Evolutionary conservation across 2,888 invertebrate species (phyloP), one percentile per base, ranked within the genome.

Genomic region (Ariolimax columbianus): DNA sequence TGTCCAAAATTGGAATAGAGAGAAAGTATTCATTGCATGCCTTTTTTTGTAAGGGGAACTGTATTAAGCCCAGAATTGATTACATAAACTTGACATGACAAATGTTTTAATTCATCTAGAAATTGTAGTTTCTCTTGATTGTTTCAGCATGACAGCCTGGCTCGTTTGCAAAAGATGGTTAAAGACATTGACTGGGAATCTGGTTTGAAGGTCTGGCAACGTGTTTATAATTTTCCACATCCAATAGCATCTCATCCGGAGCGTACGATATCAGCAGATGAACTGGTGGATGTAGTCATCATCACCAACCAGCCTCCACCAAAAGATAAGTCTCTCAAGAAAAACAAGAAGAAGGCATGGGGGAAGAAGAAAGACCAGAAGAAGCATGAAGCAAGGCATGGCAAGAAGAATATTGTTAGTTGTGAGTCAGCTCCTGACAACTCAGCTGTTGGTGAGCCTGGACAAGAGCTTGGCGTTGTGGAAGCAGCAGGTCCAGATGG

Each of bases 181-280:
- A 89, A 89, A 36, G 86, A 89, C 30, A 88, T 93, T 6, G 91
- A 94, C 88, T 94, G 94, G 94, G 86, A 89, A 3, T 85, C 84
- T 73, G 94, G 94, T 0, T 87, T 94, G 26, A 84, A 86, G 47
- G 93, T 93, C 6, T 94, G 94, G 94, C 86, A 87, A n/a, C 82
- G 90, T 80, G 89, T 93, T 63, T 91, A 90, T 83, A 82, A 89
- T 19, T 93, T 92, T 88, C 87, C 88, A 23, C 88, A 91, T 63
- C 88, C 90, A 6, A 89, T 92, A 23, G 85, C 88, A 17, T 82
- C 89, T 19, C 38, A 59, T 40, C 93, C 92, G n/a, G 90, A 88
- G 7, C 83, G 75, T 19, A 83, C 89, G 1, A 88, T 82, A 6
- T 47, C 80, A 3, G 73, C 82, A n/a, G 84, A 84, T 33, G 87